Base-by-base conservation (phyloP, 2,113 vertebrate species). In the Hystrix brachyura region DNA sequence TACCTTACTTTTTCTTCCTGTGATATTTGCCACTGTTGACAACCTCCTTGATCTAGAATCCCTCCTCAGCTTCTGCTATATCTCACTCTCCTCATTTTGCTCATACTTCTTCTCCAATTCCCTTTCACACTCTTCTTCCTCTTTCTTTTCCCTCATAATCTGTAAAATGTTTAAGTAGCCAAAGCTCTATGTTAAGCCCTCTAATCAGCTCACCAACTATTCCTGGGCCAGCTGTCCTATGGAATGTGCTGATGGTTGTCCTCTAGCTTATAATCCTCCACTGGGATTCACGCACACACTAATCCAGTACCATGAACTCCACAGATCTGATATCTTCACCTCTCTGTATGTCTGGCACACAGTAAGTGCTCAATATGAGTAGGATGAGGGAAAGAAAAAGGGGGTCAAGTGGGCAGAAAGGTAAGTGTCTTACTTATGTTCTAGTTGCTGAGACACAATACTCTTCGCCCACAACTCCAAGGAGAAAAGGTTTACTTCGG, bases 251-350 rank as follows among this genome's bases (percentile, higher is more conserved):
- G 3, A 62, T 8, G 13, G 10, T 7, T 90, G 27, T 60, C 62
- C 15, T 67, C 14, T 23, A 34, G 32, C 23, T 90, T 23, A 67
- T 3, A 72, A 81, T 53, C 62, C 34, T 65, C 74, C 86, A 14
- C 0, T 21, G n/a, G 11, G 29, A 34, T 90, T 92, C 69, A 55
- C 38, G 38, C 38, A 38, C 38, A 38, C 38, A 38, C 3, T 2
- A 72, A 10, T 34, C 23, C 25, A 81, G 78, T 34, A 34, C 11
- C 1, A 80, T 57, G 55, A 21, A 87, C 14, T 80, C 72, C 51
- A 25, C 4, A 5, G 1, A 6, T 53, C 83, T 84, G 38, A 1
- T 71, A 4, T 48, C 53, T 69, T 82, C 0, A 0, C 1, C 4
- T 71, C 2, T 53, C 85, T 4, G 5, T 7, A 32, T 25, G 21